A percentile compares a stretch with the other conserved stretches of the same genome.
phyloP scores from a whole-genome alignment of 2,113 vertebrate species.

The Colinus virginianus region DNA sequence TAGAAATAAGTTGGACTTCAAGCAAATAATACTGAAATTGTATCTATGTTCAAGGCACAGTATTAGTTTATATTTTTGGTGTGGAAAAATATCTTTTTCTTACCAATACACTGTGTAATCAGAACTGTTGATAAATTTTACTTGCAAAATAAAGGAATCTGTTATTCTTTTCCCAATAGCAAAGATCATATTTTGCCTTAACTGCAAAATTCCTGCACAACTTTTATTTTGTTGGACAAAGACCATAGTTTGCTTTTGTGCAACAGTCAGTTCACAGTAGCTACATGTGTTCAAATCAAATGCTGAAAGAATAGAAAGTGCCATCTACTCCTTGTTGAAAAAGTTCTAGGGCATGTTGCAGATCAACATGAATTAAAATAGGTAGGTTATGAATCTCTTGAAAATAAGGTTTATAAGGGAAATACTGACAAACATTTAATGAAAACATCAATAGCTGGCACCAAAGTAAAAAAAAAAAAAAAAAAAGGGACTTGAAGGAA shows the following conservation, averaged over 20 bases:
- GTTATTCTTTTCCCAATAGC: neutral
- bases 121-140: neutral
- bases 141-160: neutral
- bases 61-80: neutral
- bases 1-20: neutral
- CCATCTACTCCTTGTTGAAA: conserved; percentile 57
- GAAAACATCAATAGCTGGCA: conserved; percentile 62
- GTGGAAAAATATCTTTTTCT: neutral
- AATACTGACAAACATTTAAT: conserved; percentile 74
- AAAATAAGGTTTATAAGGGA: conserved; percentile 77
- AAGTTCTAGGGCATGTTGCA: conserved; percentile 60
- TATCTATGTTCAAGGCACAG: neutral
- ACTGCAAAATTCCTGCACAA: neutral
- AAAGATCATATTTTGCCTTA: neutral
- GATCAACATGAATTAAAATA: conserved; percentile 65
- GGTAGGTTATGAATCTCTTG: conserved; percentile 71
- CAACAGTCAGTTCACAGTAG: conserved; percentile 37
- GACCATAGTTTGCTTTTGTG: conserved; percentile 8
- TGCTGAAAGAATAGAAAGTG: conserved; percentile 47
- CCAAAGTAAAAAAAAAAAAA: conserved; percentile 63
- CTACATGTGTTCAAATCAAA: conserved; percentile 60
- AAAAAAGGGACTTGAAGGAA: conserved; percentile 50
- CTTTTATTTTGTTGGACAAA: neutral
- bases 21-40: neutral
- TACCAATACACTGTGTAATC: neutral